Conservation (phyloP, 2,888 invertebrate species). For the Linyphia triangularis region DNA sequence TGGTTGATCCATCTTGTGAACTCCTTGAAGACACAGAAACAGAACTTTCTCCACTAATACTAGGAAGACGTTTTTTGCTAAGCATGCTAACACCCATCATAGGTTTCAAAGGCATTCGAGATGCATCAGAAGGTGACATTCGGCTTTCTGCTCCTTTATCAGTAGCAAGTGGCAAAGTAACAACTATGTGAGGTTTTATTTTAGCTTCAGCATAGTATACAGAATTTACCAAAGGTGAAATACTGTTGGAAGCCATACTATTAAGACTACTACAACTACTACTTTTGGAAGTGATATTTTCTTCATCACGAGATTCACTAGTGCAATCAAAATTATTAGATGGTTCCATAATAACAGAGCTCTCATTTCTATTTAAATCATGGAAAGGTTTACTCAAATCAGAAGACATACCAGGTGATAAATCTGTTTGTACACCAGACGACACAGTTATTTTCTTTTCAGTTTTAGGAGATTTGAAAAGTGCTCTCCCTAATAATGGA, state of each 20-base stretch:
- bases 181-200: slow-evolving; percentile 73
- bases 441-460: slow-evolving; percentile 65
- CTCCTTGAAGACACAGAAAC: slow-evolving; percentile 66
- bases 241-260: slow-evolving; percentile 70
- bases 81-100: slow-evolving; percentile 80
- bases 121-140: slow-evolving; percentile 62
- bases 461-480: slow-evolving; percentile 73
- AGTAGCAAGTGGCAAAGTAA: slow-evolving; percentile 69
- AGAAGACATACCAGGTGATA: background rate
- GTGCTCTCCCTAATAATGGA: slow-evolving; percentile 69
- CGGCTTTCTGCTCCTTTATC: slow-evolving; percentile 59
- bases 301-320: slow-evolving; percentile 41
- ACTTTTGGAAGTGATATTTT: slow-evolving; percentile 53
- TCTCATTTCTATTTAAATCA: slow-evolving; percentile 55
- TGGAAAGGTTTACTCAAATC: slow-evolving; percentile 24
- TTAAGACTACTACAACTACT: slow-evolving; percentile 74
- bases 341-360: background rate
- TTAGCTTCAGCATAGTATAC: slow-evolving; percentile 73
- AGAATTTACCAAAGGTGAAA: slow-evolving; percentile 51
- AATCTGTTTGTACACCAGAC: slow-evolving; percentile 69
- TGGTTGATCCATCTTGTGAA: slow-evolving; percentile 63
- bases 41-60: slow-evolving; percentile 73
- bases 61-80: slow-evolving; percentile 78
- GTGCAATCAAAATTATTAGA: background rate
- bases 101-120: slow-evolving; percentile 77